phyloP scores from a whole-genome alignment of 1,140 invertebrate genomes.

The Drosophila equinoxialis region DNA sequence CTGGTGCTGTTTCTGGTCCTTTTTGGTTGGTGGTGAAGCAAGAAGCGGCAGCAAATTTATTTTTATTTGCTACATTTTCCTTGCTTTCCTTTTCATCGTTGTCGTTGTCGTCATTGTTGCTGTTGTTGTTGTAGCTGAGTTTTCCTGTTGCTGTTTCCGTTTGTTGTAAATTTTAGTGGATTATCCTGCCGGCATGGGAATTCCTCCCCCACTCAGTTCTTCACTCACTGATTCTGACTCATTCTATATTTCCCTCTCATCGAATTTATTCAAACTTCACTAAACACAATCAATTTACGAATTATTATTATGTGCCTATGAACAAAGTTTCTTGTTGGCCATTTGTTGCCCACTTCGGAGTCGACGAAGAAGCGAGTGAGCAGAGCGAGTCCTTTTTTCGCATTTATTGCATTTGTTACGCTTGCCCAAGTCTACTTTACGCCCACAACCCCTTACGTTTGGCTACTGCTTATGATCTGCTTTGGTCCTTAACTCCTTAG shows the following conservation, averaged over 20 bases:
- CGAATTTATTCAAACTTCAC: conserved; percentile 81
- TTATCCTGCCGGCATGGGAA: conserved; percentile 63
- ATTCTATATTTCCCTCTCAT: conserved; percentile 28
- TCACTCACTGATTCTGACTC: neutral
- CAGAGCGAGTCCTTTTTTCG: conserved; percentile 51
- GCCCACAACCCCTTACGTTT: neutral
- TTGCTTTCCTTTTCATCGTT: conserved; percentile 42
- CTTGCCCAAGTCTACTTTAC: conserved; percentile 35
- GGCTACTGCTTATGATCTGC: conserved; percentile 71
- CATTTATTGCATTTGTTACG: conserved; percentile 80
- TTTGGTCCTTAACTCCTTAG: conserved; percentile 23
- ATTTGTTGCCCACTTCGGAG: conserved; percentile 63
- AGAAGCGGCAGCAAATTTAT: conserved; percentile 66
- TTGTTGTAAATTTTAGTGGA: conserved; percentile 81
- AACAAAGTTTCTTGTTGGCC: conserved; percentile 39
- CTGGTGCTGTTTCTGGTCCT: conserved; percentile 18
- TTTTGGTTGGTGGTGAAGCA: conserved; percentile 14
- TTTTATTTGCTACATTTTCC: conserved; percentile 76
- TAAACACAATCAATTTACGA: conserved; percentile 82
- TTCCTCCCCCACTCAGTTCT: conserved; percentile 25
- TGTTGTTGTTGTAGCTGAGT: conserved; percentile 23
- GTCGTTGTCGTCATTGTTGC: neutral
- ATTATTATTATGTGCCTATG: conserved; percentile 66
- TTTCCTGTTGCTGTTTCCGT: conserved; percentile 81
- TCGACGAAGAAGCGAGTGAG: conserved; percentile 8